Evolutionary conservation across 2,888 invertebrate genomes (phyloP), one percentile per base, ranked within the genome.

Genomic region (Napeogenes sylphis): DNA sequence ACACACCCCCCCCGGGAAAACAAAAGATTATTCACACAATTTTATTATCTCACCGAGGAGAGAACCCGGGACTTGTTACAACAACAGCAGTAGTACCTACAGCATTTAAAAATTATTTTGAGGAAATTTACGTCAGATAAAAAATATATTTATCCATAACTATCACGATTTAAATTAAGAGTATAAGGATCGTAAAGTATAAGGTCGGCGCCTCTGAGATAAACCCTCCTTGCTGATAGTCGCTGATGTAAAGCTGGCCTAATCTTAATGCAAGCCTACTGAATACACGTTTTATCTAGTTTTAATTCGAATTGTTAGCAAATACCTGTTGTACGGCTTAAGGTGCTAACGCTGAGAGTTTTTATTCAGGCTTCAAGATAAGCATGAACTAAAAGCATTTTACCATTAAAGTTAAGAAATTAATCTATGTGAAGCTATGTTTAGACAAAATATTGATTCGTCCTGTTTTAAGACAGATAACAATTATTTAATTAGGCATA

Each of bases 101-200:
- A 21, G 21, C 21, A 21, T 21, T 21, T 21, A 21, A 21, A 21
- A 21, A 21, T 1, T 21, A 21, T 21, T 21, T 21, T 21, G 21
- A 21, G 21, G 21, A 21, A 21, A 21, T 21, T 21, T 21, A 12
- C 10, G 8, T 10, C 38, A 38, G 38, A 38, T 38, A 38, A 38
- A 38, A 12, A 42, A 6, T 42, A 42, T 42, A 10, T 42, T 42
- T 53, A 51, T 56, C 51, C 56, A 14, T 32, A 2, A 32, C 67
- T 73, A 73, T 72, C 71, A 67, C 61, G 58, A 60, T 68, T 71
- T 80, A 81, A 80, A 81, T 79, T 80, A 77, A 75, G 73, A 71
- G 72, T 70, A 67, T 63, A 42, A 6, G 69, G 77, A 73, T 81
- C 82, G 81, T 82, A 82, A 81, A 81, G 69, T 75, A 80, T 75